Conservation (phyloP, 2,888 invertebrate species). For the Scaptomyza flava region DNA sequence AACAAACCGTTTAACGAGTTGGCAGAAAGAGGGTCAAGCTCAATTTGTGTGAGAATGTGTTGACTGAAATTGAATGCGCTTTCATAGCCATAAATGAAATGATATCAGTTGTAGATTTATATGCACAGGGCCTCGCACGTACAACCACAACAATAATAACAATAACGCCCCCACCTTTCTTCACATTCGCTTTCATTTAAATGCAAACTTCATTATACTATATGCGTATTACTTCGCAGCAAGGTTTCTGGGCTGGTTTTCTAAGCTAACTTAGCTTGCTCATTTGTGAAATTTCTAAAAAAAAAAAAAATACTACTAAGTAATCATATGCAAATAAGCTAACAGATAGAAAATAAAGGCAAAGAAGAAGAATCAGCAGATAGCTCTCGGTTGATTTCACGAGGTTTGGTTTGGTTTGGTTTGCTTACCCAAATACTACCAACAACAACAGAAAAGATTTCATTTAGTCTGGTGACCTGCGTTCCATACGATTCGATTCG, state of each 20-base stretch:
- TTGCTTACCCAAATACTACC: slow-evolving; percentile 73
- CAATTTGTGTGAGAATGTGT: slow-evolving; percentile 34
- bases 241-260: slow-evolving; percentile 35
- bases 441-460: slow-evolving; percentile 46
- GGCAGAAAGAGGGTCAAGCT: slow-evolving; percentile 67
- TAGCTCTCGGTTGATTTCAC: slow-evolving; percentile 48
- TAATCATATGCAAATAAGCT: slow-evolving; percentile 72
- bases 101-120: slow-evolving; percentile 54
- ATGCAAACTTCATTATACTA: slow-evolving; percentile 24
- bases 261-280: slow-evolving; percentile 44
- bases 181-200: slow-evolving; percentile 70
- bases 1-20: slow-evolving; percentile 52
- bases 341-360: slow-evolving; percentile 18
- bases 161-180: slow-evolving; percentile 36
- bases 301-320: slow-evolving; percentile 70
- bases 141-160: slow-evolving; percentile 3
- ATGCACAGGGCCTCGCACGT: slow-evolving; percentile 53
- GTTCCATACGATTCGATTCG: slow-evolving; percentile 73
- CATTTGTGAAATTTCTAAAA: slow-evolving; percentile 70
- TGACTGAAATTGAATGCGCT: slow-evolving; percentile 55
- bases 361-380: slow-evolving; percentile 14
- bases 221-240: slow-evolving; percentile 14
- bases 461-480: slow-evolving; percentile 58
- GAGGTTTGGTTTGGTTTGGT: slow-evolving; percentile 51
- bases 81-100: slow-evolving; percentile 58